A percentile compares a stretch with the other conserved stretches of the same genome.
These are phyloP conservation scores for Stegana nigrithorax DNA, from an alignment of 2,888 invertebrate genomes.

Conservation along the genomic window DNA sequence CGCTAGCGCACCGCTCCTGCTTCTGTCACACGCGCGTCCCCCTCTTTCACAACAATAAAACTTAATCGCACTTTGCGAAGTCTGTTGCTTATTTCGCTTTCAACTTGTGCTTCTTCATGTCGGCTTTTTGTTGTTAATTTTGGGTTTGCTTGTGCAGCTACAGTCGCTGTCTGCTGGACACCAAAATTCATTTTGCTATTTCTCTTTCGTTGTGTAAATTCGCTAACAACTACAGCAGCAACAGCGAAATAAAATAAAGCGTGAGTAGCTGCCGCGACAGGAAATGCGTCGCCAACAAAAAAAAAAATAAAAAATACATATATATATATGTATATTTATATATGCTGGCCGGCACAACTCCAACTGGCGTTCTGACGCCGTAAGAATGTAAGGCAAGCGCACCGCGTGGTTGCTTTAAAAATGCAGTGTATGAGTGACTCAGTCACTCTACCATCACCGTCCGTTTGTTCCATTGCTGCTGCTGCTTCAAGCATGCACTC, in stretches of 20 bases:
- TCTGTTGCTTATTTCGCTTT: neutral
- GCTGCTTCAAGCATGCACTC: slow-evolving; percentile 18
- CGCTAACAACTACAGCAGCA: neutral
- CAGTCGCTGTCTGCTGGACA: neutral
- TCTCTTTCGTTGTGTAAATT: neutral
- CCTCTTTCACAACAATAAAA: too few relatives aligned
- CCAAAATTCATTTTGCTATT: neutral
- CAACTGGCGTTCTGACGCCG: neutral
- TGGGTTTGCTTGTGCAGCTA: neutral
- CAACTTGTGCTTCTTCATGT: too few relatives aligned
- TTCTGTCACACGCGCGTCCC: neutral
- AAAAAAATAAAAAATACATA: slow-evolving; percentile 1
- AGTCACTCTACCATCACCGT: neutral
- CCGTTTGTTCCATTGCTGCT: neutral
- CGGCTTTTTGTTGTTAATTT: neutral
- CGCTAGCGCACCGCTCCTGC: neutral
- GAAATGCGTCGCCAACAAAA: slow-evolving; percentile 6
- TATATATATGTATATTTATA: too few relatives aligned
- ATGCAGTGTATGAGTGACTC: neutral
- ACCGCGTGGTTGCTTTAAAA: neutral
- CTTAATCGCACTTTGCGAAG: too few relatives aligned
- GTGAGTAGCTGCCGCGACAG: too few relatives aligned
- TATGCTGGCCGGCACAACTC: neutral
- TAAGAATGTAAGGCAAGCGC: neutral
- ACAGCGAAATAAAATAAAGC: neutral